Base-by-base conservation (phyloP, 1,140 invertebrate species). In the Drosophila ogumai region DNA sequence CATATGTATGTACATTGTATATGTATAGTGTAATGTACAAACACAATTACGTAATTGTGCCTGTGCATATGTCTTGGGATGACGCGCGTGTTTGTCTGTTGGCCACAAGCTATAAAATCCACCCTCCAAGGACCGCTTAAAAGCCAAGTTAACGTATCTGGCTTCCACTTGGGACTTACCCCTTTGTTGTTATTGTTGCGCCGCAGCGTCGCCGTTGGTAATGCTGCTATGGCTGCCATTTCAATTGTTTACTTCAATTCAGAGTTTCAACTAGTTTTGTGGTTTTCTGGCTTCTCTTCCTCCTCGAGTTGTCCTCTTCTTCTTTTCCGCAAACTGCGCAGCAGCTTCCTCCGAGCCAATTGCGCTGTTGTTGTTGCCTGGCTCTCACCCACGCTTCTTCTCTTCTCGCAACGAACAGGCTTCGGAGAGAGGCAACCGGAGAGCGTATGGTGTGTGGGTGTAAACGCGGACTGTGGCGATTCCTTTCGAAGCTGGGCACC, bases 131-230 rank as follows among this genome's bases (percentile, higher is more conserved):
- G 49, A 52, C 59, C 67, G 74, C 66, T 68, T 81, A 69, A 90
- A 75, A 81, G 64, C 85, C 85, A 88, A 85, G 85, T 88, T 90
- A 90, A 67, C 58, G 65, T 34, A 52, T 47, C 65, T 75, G 50
- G 64, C 61, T 56, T 68, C 64, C 43, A 52, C 34, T 50, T 41
- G 32, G 15, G 38, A 85, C 85, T 88, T 85, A 88, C 85, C 85
- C 85, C 85, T 73, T 88, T 88, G 43, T 52, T 75, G 56, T 40
- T 79, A 52, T 56, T 87, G 57, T 52, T 80, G 49, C 64, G 74
- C 15, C 71, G 54, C 38, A 56, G 25, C 46, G 57, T 56, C 46
- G 60, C 32, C 59, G 79, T 61, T 61, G 69, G 38, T 43, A 63
- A 28, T 68, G 82, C 55, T 43, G 78, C 81, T 75, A 88, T 88